These are phyloP conservation scores for Dione vanillae DNA, from an alignment of 2,888 invertebrate genomes.

Conservation along the genomic window DNA sequence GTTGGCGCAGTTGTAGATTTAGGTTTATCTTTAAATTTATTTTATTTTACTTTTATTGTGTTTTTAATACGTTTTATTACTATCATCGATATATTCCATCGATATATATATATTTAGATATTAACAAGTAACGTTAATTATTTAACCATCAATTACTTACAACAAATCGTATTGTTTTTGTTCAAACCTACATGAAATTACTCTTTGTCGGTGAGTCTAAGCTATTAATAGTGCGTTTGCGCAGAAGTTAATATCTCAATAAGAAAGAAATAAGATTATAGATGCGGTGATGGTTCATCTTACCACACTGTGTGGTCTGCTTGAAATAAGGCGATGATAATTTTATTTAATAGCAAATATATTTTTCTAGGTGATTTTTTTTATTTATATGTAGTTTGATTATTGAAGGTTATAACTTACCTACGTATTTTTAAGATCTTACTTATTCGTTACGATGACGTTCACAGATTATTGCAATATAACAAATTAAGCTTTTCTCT, in stretches of 20 bases:
- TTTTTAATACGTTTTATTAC: no score
- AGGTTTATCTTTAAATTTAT: not conserved
- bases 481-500: not conserved
- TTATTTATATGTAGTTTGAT: not conserved
- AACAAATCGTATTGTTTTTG: not conserved
- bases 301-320: slow-evolving; percentile 71
- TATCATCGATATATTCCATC: not conserved
- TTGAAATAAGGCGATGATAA: slow-evolving; percentile 17
- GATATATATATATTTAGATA: not conserved
- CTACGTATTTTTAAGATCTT: no score
- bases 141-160: not conserved
- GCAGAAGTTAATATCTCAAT: slow-evolving; percentile 80
- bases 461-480: no score
- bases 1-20: not conserved
- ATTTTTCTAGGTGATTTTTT: not conserved
- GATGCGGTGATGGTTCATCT: slow-evolving; percentile 64
- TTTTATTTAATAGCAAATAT: slow-evolving; percentile 12
- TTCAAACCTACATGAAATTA: not conserved
- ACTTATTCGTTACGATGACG: no score
- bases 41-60: not conserved
- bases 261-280: slow-evolving; percentile 78
- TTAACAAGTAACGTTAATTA: not conserved
- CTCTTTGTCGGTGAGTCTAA: slow-evolving; percentile 42
- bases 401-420: not conserved
- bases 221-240: slow-evolving; percentile 72